These are phyloP conservation scores for Trochalopteron elliotii DNA, from an alignment of 2,113 vertebrate species.

Conservation along the genomic window DNA sequence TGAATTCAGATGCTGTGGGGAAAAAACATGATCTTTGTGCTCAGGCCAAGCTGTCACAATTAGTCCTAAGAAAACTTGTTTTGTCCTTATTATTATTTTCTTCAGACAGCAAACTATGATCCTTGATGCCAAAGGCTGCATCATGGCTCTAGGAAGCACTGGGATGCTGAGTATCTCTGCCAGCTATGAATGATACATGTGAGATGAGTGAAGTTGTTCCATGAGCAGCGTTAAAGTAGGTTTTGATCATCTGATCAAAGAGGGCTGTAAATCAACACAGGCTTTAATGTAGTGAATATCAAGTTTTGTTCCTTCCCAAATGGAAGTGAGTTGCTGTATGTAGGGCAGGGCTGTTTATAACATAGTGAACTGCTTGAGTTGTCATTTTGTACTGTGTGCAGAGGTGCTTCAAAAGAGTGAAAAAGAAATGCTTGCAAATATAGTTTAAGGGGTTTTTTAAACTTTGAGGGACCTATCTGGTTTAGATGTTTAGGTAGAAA, in stretches of 20 bases:
- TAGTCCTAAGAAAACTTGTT: neutral
- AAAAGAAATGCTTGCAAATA: neutral
- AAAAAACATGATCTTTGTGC: neutral
- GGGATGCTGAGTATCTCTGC: neutral
- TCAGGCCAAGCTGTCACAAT: neutral
- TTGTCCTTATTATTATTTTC: neutral
- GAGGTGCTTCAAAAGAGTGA: neutral
- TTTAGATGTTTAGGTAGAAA: neutral
- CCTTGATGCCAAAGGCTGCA: neutral
- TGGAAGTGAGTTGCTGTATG: neutral
- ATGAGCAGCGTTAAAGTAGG: neutral
- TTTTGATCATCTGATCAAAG: conserved; percentile 61
- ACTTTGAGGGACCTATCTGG: neutral
- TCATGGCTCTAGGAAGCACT: neutral
- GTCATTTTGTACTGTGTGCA: neutral
- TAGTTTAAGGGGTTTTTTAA: neutral
- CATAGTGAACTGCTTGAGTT: neutral
- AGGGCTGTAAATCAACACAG: neutral
- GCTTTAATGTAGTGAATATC: neutral
- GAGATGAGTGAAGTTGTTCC: neutral
- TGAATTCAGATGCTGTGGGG: neutral
- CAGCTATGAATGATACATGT: neutral
- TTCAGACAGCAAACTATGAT: neutral
- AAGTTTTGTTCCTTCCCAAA: neutral
- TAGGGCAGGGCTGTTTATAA: conserved; percentile 39